Conservation (phyloP, 2,888 invertebrate species). For the Hirtodrosophila confusa region DNA sequence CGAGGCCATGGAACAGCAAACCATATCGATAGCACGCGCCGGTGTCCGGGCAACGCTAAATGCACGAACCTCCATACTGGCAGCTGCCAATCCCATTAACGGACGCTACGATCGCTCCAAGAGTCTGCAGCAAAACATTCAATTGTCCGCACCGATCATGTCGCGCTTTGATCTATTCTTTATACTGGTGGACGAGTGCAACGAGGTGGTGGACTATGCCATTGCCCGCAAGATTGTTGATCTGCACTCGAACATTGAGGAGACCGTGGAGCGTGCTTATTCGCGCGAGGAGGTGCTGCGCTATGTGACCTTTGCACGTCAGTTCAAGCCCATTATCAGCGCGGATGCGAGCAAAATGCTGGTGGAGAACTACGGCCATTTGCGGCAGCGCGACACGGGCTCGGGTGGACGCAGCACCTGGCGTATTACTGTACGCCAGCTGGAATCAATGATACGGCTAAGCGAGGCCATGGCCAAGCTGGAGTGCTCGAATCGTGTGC, state of each 20-base stretch:
- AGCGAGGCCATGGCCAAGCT: conserved; percentile 98
- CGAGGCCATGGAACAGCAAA: conserved; percentile 99
- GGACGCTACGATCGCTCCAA: conserved; percentile 97
- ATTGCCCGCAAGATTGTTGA: conserved; percentile 98
- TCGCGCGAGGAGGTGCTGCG: conserved; percentile 94
- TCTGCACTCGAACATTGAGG: conserved; percentile 93
- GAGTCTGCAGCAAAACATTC: conserved; percentile 96
- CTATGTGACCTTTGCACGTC: conserved; percentile 98
- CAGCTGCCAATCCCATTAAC: conserved; percentile 99
- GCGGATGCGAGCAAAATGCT: conserved; percentile 93
- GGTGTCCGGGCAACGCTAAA: conserved; percentile 98
- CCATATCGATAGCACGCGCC: conserved; percentile 99
- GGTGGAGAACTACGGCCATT: conserved; percentile 93
- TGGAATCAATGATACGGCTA: conserved; percentile 97
- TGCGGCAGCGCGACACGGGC: conserved; percentile 93
- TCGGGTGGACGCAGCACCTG: conserved; percentile 91
- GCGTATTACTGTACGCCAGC: conserved; percentile 98
- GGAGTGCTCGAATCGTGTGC: conserved; percentile 96
- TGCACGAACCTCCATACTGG: conserved; percentile 98
- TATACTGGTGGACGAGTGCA: conserved; percentile 98
- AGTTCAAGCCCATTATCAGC: conserved; percentile 95
- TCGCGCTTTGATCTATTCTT: conserved; percentile 99
- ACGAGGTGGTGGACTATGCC: conserved; percentile 97
- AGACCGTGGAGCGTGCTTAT: conserved; percentile 92
- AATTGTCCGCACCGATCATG: conserved; percentile 98